phyloP scores from a whole-genome alignment of 2,113 vertebrate genomes.

The Mionectes macconnelli region DNA sequence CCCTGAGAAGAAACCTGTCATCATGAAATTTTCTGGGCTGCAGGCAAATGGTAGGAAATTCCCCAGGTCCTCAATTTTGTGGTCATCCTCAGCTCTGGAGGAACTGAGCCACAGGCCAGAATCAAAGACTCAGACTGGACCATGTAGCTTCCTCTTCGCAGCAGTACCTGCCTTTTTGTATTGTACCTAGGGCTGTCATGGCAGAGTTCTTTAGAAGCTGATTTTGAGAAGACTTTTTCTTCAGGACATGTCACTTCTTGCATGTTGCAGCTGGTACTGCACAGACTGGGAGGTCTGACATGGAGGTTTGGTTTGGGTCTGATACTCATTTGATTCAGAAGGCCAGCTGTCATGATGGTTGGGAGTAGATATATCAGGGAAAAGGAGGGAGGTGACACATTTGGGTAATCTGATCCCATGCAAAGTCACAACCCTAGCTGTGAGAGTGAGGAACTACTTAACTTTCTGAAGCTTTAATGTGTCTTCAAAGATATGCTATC shows the following conservation, averaged over 20 bases:
- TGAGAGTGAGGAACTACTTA: neutral
- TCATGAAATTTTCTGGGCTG: neutral
- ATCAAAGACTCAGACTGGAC: neutral
- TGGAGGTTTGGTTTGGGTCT: neutral
- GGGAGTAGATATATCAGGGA: neutral
- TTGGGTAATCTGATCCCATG: neutral
- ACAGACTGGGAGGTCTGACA: neutral
- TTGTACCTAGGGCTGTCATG: fast-evolving
- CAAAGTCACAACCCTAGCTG: neutral
- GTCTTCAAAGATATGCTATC: neutral
- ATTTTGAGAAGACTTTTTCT: neutral
- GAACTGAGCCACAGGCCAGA: neutral
- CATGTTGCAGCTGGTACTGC: neutral
- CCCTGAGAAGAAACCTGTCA: neutral
- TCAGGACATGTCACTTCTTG: neutral
- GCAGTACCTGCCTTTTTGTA: neutral
- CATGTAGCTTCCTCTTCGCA: neutral
- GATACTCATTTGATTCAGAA: neutral
- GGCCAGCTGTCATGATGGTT: neutral
- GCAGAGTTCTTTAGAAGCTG: neutral
- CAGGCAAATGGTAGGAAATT: neutral
- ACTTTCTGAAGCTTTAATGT: neutral
- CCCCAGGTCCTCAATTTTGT: fast-evolving
- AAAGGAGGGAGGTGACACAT: neutral
- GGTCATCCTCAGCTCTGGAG: neutral